phyloP scores from a whole-genome alignment of 2,113 vertebrate species.

The Cygnus atratus region DNA sequence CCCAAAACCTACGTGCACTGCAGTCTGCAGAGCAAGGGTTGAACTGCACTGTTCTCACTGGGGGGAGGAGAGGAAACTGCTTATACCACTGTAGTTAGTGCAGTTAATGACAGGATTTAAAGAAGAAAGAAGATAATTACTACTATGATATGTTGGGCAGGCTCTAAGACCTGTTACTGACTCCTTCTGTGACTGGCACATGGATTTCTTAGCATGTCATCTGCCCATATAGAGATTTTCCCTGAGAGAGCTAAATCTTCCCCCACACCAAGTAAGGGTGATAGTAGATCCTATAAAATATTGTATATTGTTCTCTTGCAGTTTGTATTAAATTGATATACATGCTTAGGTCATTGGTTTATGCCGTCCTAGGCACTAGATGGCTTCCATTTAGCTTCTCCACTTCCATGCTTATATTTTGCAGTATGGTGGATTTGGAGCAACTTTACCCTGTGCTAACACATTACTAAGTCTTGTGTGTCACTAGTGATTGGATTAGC shows the following conservation, averaged over 20 bases:
- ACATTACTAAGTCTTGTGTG: neutral
- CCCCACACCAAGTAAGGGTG: neutral
- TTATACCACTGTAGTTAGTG: neutral
- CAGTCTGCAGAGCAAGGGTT: neutral
- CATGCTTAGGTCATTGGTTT: neutral
- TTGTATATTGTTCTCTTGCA: neutral
- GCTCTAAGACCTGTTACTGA: neutral
- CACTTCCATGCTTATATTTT: neutral
- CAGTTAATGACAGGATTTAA: neutral
- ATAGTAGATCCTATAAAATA: neutral
- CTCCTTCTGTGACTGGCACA: neutral
- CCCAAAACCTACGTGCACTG: neutral
- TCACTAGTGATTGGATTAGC: neutral
- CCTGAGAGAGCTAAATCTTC: neutral
- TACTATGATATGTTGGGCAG: neutral
- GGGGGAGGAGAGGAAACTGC: neutral
- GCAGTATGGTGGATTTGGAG: neutral
- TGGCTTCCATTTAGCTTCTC: neutral
- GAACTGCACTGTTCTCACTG: neutral
- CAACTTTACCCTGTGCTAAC: neutral
- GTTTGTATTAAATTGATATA: neutral
- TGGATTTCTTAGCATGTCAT: neutral
- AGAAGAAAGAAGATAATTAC: neutral
- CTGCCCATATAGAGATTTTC: neutral
- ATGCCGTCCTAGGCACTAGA: neutral